These are phyloP conservation scores for Hassar affinis DNA, from an alignment of 2,113 vertebrate species.

Conservation along the genomic window DNA sequence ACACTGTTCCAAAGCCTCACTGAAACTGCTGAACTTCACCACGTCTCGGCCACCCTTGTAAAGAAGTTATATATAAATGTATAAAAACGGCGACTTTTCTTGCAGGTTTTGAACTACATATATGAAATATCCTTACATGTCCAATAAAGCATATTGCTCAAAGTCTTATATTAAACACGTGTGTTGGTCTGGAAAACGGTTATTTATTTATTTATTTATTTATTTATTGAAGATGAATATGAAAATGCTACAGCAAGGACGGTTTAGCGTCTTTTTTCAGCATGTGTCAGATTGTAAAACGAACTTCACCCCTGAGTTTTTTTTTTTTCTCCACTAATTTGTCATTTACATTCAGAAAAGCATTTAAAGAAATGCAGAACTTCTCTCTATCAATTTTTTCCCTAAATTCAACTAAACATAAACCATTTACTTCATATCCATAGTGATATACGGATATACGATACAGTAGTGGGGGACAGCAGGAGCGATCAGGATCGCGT, in stretches of 20 bases:
- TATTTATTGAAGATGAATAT: no score
- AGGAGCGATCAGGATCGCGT: no score
- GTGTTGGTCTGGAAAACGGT: not conserved
- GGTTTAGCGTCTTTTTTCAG: no score
- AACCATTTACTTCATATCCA: not conserved
- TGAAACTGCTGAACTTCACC: conserved; percentile 59
- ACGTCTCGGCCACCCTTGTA: conserved; percentile 57
- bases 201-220: no score
- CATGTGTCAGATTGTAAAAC: no score
- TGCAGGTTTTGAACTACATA: conserved; percentile 77
- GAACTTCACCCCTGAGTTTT: no score
- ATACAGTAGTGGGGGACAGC: no score
- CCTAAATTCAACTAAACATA: not conserved
- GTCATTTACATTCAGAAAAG: no score
- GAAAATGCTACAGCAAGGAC: no score
- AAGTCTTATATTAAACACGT: conserved; percentile 71
- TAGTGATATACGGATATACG: not conserved
- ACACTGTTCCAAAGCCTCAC: conserved; percentile 59
- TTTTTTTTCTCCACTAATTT: no score
- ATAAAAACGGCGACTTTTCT: conserved; percentile 79
- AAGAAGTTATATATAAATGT: conserved; percentile 78
- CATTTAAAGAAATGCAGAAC: not conserved
- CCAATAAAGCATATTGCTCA: conserved; percentile 79
- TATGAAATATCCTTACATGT: conserved; percentile 76
- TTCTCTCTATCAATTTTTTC: not conserved